These are phyloP conservation scores for Helicolenus hilgendorfi DNA, from an alignment of 2,797 vertebrate genomes.

Conservation along the genomic window DNA sequence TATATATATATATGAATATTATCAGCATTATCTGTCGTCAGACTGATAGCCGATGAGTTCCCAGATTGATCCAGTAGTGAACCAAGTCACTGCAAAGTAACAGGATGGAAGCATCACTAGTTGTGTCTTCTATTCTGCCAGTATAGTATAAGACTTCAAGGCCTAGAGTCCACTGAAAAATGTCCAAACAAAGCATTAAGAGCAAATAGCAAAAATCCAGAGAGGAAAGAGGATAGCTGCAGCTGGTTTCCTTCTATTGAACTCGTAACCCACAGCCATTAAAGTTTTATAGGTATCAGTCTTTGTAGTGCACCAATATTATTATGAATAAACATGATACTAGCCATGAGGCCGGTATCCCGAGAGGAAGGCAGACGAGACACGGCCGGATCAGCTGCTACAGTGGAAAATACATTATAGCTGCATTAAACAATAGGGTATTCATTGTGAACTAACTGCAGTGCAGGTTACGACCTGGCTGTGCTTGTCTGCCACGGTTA, in stretches of 20 bases:
- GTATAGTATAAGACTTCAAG: background rate
- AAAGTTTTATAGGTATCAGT: slow-evolving; percentile 15
- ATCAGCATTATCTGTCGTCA: no score
- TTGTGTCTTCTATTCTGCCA: background rate
- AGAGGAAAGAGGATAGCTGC: slow-evolving; percentile 8
- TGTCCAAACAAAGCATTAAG: slow-evolving; percentile 3
- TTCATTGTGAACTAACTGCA: slow-evolving; percentile 51
- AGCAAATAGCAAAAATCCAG: background rate
- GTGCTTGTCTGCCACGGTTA: slow-evolving; percentile 27
- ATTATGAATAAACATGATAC: slow-evolving; percentile 51
- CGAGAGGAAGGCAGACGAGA: slow-evolving; percentile 54
- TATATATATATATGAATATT: no score
- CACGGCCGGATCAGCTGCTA: slow-evolving; percentile 46
- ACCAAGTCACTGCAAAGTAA: background rate
- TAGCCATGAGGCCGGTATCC: slow-evolving; percentile 30
- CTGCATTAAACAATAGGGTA: slow-evolving; percentile 67
- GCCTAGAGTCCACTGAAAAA: background rate
- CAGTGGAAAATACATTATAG: slow-evolving; percentile 78
- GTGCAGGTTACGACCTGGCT: slow-evolving; percentile 42
- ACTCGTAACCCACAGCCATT: background rate
- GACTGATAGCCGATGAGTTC: no score
- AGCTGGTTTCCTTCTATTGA: slow-evolving; percentile 9
- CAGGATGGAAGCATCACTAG: background rate
- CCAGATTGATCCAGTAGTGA: background rate
- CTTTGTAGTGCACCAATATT: slow-evolving; percentile 22